Percentiles rank a stretch among this genome's conserved stretches.
phyloP scores from a whole-genome alignment of 2,888 invertebrate genomes.

The Aspidiotus rigidus region DNA sequence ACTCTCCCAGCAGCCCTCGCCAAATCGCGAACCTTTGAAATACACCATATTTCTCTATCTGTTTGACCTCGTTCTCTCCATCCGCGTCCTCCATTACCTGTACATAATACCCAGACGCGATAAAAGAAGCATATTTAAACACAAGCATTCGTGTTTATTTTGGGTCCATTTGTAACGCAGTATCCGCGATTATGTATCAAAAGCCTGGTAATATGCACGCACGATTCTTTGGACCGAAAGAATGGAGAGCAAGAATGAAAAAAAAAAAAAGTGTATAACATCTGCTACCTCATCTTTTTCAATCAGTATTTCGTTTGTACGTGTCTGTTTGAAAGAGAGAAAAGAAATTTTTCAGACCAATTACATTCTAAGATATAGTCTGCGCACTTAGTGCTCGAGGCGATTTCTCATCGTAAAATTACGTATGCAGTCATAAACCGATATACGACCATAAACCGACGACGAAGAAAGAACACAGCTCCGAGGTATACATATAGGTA shows the following conservation, averaged over 20 bases:
- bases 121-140: neutral
- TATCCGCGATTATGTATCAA: constrained; percentile 24
- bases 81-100: neutral
- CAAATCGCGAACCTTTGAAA: too few relatives aligned
- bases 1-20: too few relatives aligned
- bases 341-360: constrained; percentile 16
- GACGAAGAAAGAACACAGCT: neutral
- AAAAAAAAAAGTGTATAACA: constrained; percentile 20
- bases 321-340: constrained; percentile 15
- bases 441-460: neutral
- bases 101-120: neutral
- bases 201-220: constrained; percentile 8
- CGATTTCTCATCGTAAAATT: constrained; percentile 4
- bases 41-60: too few relatives aligned
- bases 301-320: constrained; percentile 20
- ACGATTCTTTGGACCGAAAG: constrained; percentile 12
- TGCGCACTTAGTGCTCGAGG: neutral
- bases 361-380: neutral
- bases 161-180: constrained; percentile 21
- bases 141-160: constrained; percentile 14
- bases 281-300: constrained; percentile 17
- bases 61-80: too few relatives aligned
- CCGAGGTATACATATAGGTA: too few relatives aligned
- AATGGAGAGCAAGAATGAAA: neutral
- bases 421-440: neutral